Conservation (phyloP, 1,140 invertebrate genomes). For the Brachionus plicatilis region DNA sequence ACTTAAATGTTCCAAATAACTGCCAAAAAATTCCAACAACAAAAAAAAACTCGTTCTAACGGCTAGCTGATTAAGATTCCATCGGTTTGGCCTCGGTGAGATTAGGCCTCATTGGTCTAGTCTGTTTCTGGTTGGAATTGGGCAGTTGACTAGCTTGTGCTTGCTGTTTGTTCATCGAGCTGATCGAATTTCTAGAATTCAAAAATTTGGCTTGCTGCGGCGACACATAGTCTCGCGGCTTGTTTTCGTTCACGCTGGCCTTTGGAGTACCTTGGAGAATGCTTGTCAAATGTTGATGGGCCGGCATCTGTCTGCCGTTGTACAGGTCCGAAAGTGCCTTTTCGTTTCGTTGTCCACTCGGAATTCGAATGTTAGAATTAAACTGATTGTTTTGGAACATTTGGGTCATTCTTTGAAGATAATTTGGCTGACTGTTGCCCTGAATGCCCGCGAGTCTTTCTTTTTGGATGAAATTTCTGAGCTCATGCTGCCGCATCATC, state of each 20-base stretch:
- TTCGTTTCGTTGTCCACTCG: neutral
- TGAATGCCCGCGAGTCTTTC: neutral
- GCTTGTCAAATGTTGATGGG: neutral
- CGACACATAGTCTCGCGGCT: too few species aligned
- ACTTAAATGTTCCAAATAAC: too few species aligned
- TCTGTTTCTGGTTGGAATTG: too few species aligned
- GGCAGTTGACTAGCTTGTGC: too few species aligned
- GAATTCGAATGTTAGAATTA: neutral
- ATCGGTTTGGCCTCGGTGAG: too few species aligned
- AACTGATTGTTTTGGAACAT: neutral
- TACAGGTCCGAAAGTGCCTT: neutral
- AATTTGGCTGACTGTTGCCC: neutral
- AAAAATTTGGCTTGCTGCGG: too few species aligned
- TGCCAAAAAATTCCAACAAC: too few species aligned
- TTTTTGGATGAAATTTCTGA: neutral
- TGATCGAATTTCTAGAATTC: too few species aligned
- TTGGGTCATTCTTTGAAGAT: neutral
- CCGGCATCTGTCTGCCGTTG: neutral
- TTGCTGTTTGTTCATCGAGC: too few species aligned
- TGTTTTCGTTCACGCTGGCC: neutral
- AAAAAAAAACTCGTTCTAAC: too few species aligned
- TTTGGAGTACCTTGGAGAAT: neutral
- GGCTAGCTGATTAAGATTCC: too few species aligned
- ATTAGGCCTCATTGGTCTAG: too few species aligned
- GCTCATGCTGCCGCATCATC: neutral